Evolutionary conservation across 1,140 invertebrate genomes (phyloP).

Genomic region (Cydia splendana): DNA sequence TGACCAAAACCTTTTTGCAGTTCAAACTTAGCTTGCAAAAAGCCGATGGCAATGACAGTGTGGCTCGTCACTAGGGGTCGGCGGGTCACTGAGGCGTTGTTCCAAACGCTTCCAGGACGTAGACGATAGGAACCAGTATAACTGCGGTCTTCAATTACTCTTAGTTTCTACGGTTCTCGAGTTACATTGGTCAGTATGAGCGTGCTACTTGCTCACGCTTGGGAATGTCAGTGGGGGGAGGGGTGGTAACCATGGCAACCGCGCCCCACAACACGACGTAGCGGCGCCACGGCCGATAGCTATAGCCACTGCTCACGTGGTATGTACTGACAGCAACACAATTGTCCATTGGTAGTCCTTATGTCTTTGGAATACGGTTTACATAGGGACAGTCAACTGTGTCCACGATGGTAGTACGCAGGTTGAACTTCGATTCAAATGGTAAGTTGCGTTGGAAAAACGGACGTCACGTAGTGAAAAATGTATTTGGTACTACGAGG

Average conservation of each 20-base stretch:
- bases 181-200: neutral
- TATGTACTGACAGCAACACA: neutral
- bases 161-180: neutral
- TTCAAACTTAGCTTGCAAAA: slow-evolving; percentile 11
- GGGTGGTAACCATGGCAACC: slow-evolving; percentile 64
- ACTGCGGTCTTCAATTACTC: neutral
- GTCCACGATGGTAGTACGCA: slow-evolving; percentile 33
- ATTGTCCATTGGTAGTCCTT: too few species aligned
- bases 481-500: neutral
- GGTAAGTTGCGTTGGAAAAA: slow-evolving; percentile 11
- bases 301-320: slow-evolving; percentile 25
- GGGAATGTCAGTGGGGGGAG: slow-evolving; percentile 39
- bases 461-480: neutral
- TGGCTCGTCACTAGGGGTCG: slow-evolving; percentile 29
- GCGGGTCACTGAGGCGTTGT: neutral
- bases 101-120: neutral
- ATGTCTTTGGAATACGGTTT: too few species aligned
- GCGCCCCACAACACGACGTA: slow-evolving; percentile 74
- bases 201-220: neutral
- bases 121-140: neutral
- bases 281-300: slow-evolving; percentile 66
- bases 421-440: slow-evolving; percentile 52
- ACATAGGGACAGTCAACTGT: too few species aligned
- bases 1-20: neutral
- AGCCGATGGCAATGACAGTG: slow-evolving; percentile 26